Conservation (phyloP, 2,113 vertebrate species). For the Lophius piscatorius region DNA sequence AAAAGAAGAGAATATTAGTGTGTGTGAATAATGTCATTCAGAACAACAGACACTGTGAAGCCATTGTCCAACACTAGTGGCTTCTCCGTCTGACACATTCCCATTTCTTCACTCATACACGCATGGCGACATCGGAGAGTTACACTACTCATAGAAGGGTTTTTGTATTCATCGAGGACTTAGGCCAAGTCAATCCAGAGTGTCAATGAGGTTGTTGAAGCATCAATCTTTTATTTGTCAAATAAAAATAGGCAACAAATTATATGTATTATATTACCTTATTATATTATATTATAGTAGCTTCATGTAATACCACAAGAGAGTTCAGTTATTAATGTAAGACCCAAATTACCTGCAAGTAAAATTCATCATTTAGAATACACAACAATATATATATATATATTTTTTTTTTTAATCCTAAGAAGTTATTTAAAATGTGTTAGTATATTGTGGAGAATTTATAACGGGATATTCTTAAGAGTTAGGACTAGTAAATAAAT, state of each 20-base stretch:
- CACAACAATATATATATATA: no score
- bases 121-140: constrained; percentile 75
- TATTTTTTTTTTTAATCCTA: no score
- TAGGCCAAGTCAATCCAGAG: constrained; percentile 47
- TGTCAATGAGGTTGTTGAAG: constrained; percentile 26
- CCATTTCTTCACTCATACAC: constrained; percentile 59
- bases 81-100: constrained; percentile 64
- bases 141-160: constrained; percentile 66
- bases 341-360: not conserved
- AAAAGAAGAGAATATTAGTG: constrained; percentile 73
- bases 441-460: no score
- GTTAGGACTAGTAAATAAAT: no score
- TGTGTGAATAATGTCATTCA: constrained; percentile 80
- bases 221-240: constrained; percentile 6
- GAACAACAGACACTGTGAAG: constrained; percentile 64
- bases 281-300: no score
- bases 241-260: not conserved
- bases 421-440: no score
- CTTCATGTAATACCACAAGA: not conserved
- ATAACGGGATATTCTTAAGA: no score
- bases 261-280: not conserved
- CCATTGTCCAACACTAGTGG: constrained; percentile 73
- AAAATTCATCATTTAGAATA: no score
- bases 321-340: not conserved
- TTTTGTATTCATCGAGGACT: constrained; percentile 62